Base-by-base conservation (phyloP, 2,113 vertebrate species). In the Loxodonta africana region DNA sequence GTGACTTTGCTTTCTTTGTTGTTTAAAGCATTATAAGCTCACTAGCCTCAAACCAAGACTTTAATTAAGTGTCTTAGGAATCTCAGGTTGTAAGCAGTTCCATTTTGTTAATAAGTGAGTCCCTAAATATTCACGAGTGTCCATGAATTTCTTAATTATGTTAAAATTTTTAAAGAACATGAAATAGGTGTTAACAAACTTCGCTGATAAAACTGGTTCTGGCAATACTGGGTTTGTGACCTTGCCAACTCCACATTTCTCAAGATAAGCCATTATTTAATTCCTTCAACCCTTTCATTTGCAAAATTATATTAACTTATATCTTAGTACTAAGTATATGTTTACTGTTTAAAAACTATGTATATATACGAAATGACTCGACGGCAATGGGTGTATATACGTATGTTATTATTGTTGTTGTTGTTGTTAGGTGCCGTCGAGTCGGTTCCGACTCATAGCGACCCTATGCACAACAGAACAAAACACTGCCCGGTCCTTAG, bases 51-150 rank as follows among this genome's bases (percentile, higher is more conserved):
- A 97, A 96, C 69, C 82, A 71, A 95, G 73, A 97, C 81, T 92
- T 97, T 96, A 97, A 97, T 97, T 98, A 95, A 96, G 62, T 97
- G 37, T 89, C 94, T 97, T 85, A 88, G 94, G 85, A 96, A 95
- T 69, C 74, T 90, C 81, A 86, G 41, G 28, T 92, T 85, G 3
- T 87, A 96, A 97, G 62, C 23, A 89, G 89, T 76, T 69, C 60
- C 71, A 30, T 33, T 91, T 37, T 57, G 6, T 41, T 92, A 80
- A 88, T 97, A 83, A 92, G 63, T 88, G 8, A 95, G 6, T 4
- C 18, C 94, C 63, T 84, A 94, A 86, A 95, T 97, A 92, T 88
- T 96, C 4, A 93, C 53, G 97, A 69, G 85, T 83, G 33, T 53
- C 69, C 14, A 30, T 92, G 21, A 57, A 96, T 98, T 96, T 74